phyloP scores from a whole-genome alignment of 2,797 vertebrate genomes.

The Hypotaenidia okinawae region DNA sequence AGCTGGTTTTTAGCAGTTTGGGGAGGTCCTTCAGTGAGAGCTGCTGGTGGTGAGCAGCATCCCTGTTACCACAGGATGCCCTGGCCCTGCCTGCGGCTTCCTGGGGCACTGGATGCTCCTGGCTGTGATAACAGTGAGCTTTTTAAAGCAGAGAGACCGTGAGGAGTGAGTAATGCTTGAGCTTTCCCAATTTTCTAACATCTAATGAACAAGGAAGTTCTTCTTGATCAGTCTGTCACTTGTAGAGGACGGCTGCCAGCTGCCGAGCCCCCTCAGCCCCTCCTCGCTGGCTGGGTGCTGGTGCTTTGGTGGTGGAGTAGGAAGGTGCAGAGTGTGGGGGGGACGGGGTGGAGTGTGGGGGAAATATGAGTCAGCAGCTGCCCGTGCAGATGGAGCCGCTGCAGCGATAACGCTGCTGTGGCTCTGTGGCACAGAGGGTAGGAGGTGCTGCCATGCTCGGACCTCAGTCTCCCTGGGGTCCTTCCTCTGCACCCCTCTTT shows the following conservation, averaged over 20 bases:
- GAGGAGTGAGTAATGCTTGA: rapidly evolving
- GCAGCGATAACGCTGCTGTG: neutral
- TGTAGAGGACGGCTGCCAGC: rapidly evolving
- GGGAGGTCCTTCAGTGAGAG: neutral
- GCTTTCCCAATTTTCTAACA: rapidly evolving
- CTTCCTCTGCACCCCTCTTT: neutral
- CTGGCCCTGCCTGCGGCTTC: neutral
- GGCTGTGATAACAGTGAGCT: rapidly evolving
- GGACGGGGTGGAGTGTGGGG: neutral
- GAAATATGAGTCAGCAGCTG: neutral
- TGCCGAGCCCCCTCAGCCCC: neutral
- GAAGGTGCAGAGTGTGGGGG: neutral
- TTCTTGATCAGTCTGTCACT: rapidly evolving
- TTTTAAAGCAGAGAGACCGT: neutral
- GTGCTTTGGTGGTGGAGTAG: neutral
- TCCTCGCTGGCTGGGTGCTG: neutral
- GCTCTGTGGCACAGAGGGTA: rapidly evolving
- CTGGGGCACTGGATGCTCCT: neutral
- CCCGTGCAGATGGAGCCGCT: neutral
- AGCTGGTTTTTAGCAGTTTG: neutral
- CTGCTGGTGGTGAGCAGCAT: neutral
- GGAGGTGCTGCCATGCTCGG: rapidly evolving
- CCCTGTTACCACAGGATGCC: neutral
- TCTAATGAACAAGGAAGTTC: rapidly evolving
- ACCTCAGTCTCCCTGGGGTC: rapidly evolving